phyloP scores from a whole-genome alignment of 1,140 invertebrate genomes.

The Patella vulgata region DNA sequence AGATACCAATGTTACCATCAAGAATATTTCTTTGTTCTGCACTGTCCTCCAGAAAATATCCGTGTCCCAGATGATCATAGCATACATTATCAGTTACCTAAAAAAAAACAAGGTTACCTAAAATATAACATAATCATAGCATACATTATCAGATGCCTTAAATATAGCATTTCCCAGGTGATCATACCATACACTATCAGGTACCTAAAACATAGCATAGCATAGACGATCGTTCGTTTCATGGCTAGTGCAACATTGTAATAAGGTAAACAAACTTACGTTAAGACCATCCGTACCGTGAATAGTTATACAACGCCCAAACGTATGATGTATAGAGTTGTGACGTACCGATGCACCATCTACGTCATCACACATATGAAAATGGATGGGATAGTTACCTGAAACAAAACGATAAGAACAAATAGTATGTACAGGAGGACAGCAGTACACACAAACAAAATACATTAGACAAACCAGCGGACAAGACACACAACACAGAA shows the following conservation, averaged over 20 bases:
- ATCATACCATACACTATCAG: too few species aligned
- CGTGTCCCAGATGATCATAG: conserved; percentile 52
- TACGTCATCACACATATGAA: conserved; percentile 46
- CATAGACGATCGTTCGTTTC: neutral
- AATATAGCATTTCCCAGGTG: too few species aligned
- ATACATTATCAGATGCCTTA: conserved; percentile 47
- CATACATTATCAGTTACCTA: conserved; percentile 49
- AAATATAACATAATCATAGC: conserved; percentile 46
- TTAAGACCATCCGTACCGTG: conserved; percentile 35
- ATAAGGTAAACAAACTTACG: too few species aligned
- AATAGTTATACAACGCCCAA: conserved; percentile 41
- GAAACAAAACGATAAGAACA: neutral
- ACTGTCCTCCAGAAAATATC: conserved; percentile 57
- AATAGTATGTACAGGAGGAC: neutral
- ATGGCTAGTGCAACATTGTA: too few species aligned
- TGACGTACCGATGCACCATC: conserved; percentile 21
- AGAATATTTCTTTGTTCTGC: conserved; percentile 48
- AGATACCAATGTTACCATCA: conserved; percentile 46
- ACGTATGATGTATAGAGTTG: conserved; percentile 36
- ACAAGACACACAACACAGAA: too few species aligned
- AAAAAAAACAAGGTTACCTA: too few species aligned
- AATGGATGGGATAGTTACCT: conserved; percentile 48
- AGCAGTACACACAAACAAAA: too few species aligned
- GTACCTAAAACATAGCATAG: too few species aligned
- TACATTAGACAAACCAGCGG: too few species aligned